Evolutionary conservation across 1,140 invertebrate genomes (phyloP).

Genomic region (Neodiprion virginianus): DNA sequence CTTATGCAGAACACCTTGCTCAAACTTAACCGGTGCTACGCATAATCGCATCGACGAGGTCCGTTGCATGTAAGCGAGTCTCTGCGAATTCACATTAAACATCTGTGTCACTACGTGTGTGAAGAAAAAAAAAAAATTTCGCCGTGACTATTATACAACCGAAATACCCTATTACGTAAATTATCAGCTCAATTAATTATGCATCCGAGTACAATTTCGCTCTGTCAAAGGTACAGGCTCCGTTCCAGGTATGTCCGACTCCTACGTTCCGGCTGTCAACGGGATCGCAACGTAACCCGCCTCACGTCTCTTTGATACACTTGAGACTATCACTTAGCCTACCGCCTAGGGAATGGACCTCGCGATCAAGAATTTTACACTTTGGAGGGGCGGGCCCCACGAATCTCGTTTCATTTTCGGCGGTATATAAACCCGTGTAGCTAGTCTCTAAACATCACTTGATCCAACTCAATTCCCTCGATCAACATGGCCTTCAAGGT

Average conservation of each 20-base stretch:
- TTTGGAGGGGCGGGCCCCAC: background rate
- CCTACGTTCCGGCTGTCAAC: background rate
- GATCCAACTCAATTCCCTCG: conserved; percentile 2
- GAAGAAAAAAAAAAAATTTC: no score
- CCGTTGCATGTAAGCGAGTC: no score
- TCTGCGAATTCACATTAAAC: no score
- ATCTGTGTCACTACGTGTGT: no score
- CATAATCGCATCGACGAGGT: no score
- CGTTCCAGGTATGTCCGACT: background rate
- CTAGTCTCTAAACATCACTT: background rate
- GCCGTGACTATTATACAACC: background rate
- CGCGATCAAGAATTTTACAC: background rate
- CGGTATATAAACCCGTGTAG: background rate
- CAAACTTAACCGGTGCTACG: no score
- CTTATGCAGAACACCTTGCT: no score
- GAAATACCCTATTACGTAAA: background rate
- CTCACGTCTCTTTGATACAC: background rate
- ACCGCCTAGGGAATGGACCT: background rate
- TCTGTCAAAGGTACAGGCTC: background rate
- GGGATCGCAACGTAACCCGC: background rate
- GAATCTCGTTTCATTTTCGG: background rate
- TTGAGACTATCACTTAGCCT: background rate
- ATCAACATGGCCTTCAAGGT: conserved; percentile 5
- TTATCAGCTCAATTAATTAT: background rate
- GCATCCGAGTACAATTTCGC: background rate